A percentile compares a stretch with the other conserved stretches of the same genome.
These are phyloP conservation scores for Drosophila macrospina DNA, from an alignment of 2,888 invertebrate species.

Conservation along the genomic window DNA sequence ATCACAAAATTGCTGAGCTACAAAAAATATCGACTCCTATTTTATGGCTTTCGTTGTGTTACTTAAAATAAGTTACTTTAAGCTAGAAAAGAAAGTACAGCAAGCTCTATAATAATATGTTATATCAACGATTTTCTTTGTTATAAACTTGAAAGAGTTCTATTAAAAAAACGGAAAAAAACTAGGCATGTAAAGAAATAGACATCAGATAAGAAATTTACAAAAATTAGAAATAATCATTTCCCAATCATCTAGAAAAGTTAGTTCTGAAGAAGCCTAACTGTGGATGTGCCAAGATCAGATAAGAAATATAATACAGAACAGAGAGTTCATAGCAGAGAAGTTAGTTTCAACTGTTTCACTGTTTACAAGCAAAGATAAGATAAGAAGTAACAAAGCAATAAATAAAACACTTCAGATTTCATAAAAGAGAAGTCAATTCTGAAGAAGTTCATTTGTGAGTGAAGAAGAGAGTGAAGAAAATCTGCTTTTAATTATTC, in stretches of 20 bases:
- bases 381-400: not conserved
- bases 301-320: no score
- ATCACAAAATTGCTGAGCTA: constrained; percentile 11
- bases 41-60: constrained; percentile 1
- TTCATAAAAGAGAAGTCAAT: no score
- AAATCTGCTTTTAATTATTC: not conserved
- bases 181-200: not conserved
- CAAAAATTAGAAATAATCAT: no score
- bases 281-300: no score
- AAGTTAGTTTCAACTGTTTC: no score
- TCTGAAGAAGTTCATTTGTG: no score
- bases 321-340: no score
- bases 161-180: not conserved
- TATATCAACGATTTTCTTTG: not conserved
- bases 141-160: not conserved
- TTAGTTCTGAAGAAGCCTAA: no score
- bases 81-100: not conserved
- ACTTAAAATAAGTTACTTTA: constrained; percentile 9
- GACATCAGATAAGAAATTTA: not conserved
- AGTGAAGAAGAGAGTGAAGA: no score
- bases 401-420: no score
- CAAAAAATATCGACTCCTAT: constrained; percentile 10
- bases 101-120: not conserved
- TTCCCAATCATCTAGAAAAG: no score
- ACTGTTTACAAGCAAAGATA: no score